Evolutionary conservation across 1,140 invertebrate species (phyloP), one percentile per base, ranked within the genome.

Genomic region (Lethocerus indicus): DNA sequence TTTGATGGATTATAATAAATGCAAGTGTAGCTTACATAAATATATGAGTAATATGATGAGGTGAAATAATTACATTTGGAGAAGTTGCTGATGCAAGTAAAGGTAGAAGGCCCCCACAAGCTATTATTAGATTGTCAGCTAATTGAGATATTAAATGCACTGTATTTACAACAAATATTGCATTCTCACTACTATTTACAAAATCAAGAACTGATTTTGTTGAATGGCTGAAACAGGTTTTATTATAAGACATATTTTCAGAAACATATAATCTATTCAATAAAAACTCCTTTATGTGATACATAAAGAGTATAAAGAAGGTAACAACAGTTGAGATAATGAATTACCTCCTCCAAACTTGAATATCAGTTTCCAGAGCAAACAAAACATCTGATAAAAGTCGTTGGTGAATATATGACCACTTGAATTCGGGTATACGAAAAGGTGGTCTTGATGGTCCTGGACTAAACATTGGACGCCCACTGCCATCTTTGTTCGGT

Each of bases 131-230:
- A 71, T 97, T 98, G 67, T 99, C 96, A 16, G 92, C 87, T 48
- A 99, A 72, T 69, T 99, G 95, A 6, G 93, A 98, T 62, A 99
- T 96, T 59, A 99, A 74, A 69, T 99, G 95, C 42, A 98, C 92
- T 1, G 94, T 95, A 68, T 99, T 99, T 12, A 98, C 90, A 51
- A 98, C 93, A 68, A 98, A 99, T 54, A 98, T 94, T 50, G 92
- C 90, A 70, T 97, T 97, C 63, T 97, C 92, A 60, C 83, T 85
- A 67, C 85, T 88, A 66, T 98, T 98, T 35, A 98, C 91, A 73
- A 96, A 96, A 69, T 98, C 93, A 58, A 97, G 76, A 50, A 98
- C 89, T 47, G 88, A 92, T 66, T 94, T 95, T 3, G 88, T 94
- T 1, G 89, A 92, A 62, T 96, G 89, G 65, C 88, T 93, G 57